Evolutionary conservation across 2,113 vertebrate genomes (phyloP).

Genomic region (Dendropsophus ebraccatus): DNA sequence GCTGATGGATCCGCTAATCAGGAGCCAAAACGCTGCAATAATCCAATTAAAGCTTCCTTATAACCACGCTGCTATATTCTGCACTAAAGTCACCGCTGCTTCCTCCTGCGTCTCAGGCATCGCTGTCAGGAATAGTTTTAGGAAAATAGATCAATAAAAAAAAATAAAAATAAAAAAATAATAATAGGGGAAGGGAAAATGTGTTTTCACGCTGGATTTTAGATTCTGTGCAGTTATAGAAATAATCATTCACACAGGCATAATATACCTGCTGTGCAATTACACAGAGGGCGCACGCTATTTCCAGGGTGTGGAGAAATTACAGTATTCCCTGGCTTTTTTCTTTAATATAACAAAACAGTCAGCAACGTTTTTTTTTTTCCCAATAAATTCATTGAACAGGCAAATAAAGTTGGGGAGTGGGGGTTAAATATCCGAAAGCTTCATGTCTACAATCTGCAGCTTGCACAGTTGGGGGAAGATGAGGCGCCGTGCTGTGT

Average conservation of each 20-base stretch:
- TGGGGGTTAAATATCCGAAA: background rate
- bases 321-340: background rate
- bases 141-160: background rate
- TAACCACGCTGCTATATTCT: constrained; percentile 39
- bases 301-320: constrained; percentile 42
- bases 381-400: constrained; percentile 5
- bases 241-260: background rate
- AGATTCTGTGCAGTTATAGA: constrained; percentile 19
- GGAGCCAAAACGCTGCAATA: constrained; percentile 63
- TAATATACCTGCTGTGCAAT: constrained; percentile 28
- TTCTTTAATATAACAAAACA: constrained; percentile 3
- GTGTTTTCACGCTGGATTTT: constrained; percentile 21
- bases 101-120: constrained; percentile 55
- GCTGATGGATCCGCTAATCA: constrained; percentile 66
- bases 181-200: constrained; percentile 1
- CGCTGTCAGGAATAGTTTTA: background rate
- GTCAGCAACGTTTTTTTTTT: background rate
- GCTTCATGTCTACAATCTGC: background rate
- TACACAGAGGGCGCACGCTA: constrained; percentile 42
- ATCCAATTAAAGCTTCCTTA: constrained; percentile 62
- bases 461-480: background rate
- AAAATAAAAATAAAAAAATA: background rate
- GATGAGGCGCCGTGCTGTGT: background rate
- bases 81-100: constrained; percentile 58
- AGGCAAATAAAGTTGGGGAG: background rate